phyloP scores from a whole-genome alignment of 1,140 invertebrate genomes.

The Holotrichia oblita region DNA sequence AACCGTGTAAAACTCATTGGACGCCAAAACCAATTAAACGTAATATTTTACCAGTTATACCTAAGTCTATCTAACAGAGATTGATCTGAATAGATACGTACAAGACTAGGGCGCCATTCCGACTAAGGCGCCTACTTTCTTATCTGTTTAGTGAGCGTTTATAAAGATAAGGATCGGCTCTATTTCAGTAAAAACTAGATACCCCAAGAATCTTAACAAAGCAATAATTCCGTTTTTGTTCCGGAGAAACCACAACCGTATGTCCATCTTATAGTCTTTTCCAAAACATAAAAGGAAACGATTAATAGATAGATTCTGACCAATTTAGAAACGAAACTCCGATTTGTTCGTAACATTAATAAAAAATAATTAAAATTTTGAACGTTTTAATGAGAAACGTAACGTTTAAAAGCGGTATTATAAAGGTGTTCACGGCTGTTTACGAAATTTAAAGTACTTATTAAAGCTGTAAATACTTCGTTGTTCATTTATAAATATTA shows the following conservation, averaged over 20 bases:
- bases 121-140: conserved; percentile 19
- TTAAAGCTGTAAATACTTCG: background rate
- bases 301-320: too few relatives aligned
- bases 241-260: too few relatives aligned
- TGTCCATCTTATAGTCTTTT: too few relatives aligned
- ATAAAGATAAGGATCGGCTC: conserved; percentile 20
- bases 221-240: conserved; percentile 19
- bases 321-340: too few relatives aligned
- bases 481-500: conserved; percentile 14
- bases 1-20: too few relatives aligned
- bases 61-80: background rate
- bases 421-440: background rate
- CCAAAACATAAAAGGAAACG: too few relatives aligned
- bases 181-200: background rate
- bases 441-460: conserved; percentile 5
- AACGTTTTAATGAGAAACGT: background rate
- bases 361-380: conserved; percentile 25
- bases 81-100: background rate
- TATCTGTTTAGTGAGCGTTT: conserved; percentile 1
- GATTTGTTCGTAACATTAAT: conserved; percentile 9
- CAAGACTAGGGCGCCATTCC: background rate
- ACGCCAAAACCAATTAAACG: too few relatives aligned
- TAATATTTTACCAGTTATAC: background rate
- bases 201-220: conserved; percentile 28
- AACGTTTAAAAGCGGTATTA: background rate